Conservation (phyloP, 2,888 invertebrate species). For the Sclerodermus sp. region DNA sequence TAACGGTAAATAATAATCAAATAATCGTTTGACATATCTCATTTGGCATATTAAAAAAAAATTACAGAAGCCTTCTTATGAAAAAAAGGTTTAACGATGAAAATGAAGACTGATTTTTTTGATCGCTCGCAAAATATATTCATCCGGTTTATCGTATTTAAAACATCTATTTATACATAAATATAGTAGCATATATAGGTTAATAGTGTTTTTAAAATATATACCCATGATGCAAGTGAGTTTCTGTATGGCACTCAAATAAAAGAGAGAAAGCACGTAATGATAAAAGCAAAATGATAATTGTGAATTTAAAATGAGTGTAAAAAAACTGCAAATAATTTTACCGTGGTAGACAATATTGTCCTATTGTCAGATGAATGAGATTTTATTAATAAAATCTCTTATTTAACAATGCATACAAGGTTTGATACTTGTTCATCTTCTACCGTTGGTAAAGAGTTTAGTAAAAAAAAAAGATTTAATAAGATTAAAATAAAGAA, state of each 20-base stretch:
- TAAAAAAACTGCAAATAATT: slow-evolving; percentile 35
- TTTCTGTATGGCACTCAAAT: slow-evolving; percentile 47
- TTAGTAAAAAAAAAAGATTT: slow-evolving; percentile 24
- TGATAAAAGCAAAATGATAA: slow-evolving; percentile 23
- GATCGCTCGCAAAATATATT: slow-evolving; percentile 33
- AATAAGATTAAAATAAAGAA: slow-evolving; percentile 13
- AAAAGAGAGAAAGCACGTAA: slow-evolving; percentile 29
- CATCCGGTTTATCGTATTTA: neutral
- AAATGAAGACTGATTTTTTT: slow-evolving; percentile 7
- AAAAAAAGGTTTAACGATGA: too few species aligned
- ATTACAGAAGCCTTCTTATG: too few species aligned
- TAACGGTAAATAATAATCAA: slow-evolving; percentile 7
- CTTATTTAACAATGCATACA: slow-evolving; percentile 25
- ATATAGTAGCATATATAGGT: neutral
- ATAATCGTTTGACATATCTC: slow-evolving; percentile 8
- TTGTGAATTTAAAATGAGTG: slow-evolving; percentile 33
- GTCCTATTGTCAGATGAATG: slow-evolving; percentile 26
- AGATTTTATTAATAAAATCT: slow-evolving; percentile 16
- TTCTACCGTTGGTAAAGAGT: slow-evolving; percentile 22
- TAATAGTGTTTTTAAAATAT: slow-evolving; percentile 1
- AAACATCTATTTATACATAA: neutral
- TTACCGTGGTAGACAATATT: slow-evolving; percentile 19
- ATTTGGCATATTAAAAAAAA: too few species aligned
- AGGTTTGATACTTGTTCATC: slow-evolving; percentile 34
- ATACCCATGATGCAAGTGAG: slow-evolving; percentile 51